Base-by-base conservation (phyloP, 2,113 vertebrate genomes). In the Erythrocebus patas region DNA sequence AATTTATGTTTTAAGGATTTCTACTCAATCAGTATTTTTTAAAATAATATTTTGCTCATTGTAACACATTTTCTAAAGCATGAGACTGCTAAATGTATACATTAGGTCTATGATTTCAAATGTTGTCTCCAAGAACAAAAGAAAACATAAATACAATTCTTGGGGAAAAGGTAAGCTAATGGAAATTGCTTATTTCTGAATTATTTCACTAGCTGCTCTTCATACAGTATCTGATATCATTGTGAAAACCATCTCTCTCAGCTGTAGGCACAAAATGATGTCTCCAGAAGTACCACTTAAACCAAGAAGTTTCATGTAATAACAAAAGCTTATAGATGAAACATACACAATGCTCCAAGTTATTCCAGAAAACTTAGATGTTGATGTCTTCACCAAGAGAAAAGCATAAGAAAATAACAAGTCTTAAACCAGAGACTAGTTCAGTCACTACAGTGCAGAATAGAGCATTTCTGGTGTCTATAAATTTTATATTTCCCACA, bases 51-150 rank as follows among this genome's bases (percentile, higher is more conserved):
- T 92, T 73, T 72, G 12, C 10, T 83, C 32, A 57, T 91, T 95
- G 14, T 73, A 76, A 93, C 18, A 27, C 23, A 27, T 75, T 95
- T 92, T 93, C 38, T 64, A 96, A 86, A 95, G 17, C 66, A 84
- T 9, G 27, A 87, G 64, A 57, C 43, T 75, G 18, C 30, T 76
- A 73, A 70, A 81, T 89, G 75, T 76, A 79, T 96, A 86, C 88
- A 92, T 87, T 87, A 43, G 13, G 80, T 95, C 9, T 75, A 83
- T 16, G 91, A n/a, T 72, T 90, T 96, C 48, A 97, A 97, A 68
- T n/a, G 61, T n/a, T 66, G 59, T 87, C 61, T 73, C 20, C 40
- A 83, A 83, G 83, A 72, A 75, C 35, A 83, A 94, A 94, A 70
- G 43, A 64, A 79, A 92, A 82, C 22, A 79, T 64, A 32, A 92